Percentiles rank a stretch among this genome's conserved stretches.
These are phyloP conservation scores for Thaumetopoea pityocampa DNA, from an alignment of 1,140 invertebrate genomes.

Conservation along the genomic window DNA sequence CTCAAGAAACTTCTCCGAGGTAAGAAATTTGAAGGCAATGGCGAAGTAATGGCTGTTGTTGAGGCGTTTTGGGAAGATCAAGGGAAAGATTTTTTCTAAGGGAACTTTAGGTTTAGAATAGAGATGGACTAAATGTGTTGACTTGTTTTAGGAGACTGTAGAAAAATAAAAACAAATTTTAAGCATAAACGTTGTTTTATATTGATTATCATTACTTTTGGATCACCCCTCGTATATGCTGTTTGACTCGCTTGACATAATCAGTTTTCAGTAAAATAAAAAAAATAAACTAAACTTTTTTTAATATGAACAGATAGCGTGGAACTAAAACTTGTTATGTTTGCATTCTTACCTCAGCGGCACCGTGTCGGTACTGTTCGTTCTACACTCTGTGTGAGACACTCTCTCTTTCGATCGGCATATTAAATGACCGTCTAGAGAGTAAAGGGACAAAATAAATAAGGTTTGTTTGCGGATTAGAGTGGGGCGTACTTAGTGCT, in stretches of 20 bases:
- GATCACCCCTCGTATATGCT: not conserved
- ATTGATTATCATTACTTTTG: too few relatives aligned
- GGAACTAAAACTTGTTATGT: conserved; percentile 43
- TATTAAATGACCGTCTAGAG: conserved; percentile 78
- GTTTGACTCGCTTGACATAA: conserved; percentile 11
- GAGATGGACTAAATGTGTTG: too few relatives aligned
- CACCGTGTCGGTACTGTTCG: conserved; percentile 72
- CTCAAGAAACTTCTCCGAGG: too few relatives aligned
- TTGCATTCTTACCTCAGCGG: conserved; percentile 70
- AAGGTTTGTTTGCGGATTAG: conserved; percentile 74
- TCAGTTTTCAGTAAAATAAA: conserved; percentile 6
- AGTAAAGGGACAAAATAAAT: conserved; percentile 78
- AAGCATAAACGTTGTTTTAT: too few relatives aligned
- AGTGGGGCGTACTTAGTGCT: conserved; percentile 68
- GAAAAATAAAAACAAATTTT: too few relatives aligned
- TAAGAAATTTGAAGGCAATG: too few relatives aligned
- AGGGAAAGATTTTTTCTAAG: too few relatives aligned
- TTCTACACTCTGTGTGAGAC: conserved; percentile 77
- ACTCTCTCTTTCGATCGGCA: conserved; percentile 75
- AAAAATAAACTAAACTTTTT: too few relatives aligned
- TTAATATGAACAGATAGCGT: conserved; percentile 21
- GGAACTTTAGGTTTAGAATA: too few relatives aligned
- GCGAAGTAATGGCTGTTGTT: too few relatives aligned
- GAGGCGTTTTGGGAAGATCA: too few relatives aligned
- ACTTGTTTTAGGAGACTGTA: too few relatives aligned